Base-by-base conservation (phyloP, 2,113 vertebrate species). In the Pedionomus torquatus region DNA sequence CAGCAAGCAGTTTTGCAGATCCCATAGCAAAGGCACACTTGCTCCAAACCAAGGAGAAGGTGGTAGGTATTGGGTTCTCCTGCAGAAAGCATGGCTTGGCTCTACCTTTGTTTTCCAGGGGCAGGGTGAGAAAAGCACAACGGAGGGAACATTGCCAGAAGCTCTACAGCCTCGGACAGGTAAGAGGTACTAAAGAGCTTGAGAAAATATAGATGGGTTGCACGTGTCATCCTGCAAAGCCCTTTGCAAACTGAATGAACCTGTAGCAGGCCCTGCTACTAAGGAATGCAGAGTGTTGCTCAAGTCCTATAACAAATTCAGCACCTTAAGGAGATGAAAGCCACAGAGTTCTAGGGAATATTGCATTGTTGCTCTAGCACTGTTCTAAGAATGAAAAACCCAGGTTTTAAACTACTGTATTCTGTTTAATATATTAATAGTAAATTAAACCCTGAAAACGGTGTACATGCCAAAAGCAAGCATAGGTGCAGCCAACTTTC, bases 341-440 rank as follows among this genome's bases (percentile, higher is more conserved):
- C 44, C 2, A 1, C 26, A 39, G 69, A 75, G 54, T 69, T 71
- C 37, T 91, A 79, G 66, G 37, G 74, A 85, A 77, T 43, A 37
- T 51, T 78, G 55, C 19, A 3, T 85, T 93, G 76, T 16, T 94
- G 78, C 58, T 93, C 91, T 95, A 96, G 79, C 58, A 69, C 81
- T 61, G 58, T 61, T 93, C 84, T 96, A 87, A 76, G 78, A 80
- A 92, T 75, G 44, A 89, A 97, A 87, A 65, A 52, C 26, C 41
- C 66, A 90, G 92, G 84, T 83, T 94, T 96, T 74, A 93, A 90
- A 92, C 95, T 89, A 87, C 87, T 89, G 48, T 81, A 81, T 92
- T 96, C 95, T 96, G 93, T 87, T 97, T 93, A 96, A 96, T 85
- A 55, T 82, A 96, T 87, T 91, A 95, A 69, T 95, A 89, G 81